phyloP scores from a whole-genome alignment of 1,140 invertebrate genomes.

The Caenorhabditis remanei region DNA sequence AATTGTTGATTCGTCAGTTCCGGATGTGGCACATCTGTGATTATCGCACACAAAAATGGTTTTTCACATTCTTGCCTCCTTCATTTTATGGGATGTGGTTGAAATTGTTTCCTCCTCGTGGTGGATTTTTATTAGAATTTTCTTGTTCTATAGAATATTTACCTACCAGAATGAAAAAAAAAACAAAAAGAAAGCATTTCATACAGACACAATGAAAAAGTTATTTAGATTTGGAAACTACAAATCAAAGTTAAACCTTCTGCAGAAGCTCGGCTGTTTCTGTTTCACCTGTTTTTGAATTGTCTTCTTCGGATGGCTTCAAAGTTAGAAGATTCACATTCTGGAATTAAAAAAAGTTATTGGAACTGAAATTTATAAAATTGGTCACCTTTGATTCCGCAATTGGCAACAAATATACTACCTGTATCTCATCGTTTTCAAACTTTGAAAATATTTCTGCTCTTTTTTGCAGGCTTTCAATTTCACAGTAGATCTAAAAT shows the following conservation, averaged over 20 bases:
- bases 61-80: background rate
- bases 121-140: no score
- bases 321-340: background rate
- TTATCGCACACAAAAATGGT: background rate
- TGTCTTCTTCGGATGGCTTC: background rate
- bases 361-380: background rate
- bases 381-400: background rate
- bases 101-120: background rate
- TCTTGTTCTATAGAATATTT: no score
- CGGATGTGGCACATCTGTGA: background rate
- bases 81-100: background rate
- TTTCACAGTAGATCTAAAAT: slow-evolving; percentile 27
- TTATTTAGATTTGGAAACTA: no score
- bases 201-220: no score
- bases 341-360: background rate
- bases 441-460: background rate
- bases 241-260: background rate
- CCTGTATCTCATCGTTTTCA: background rate
- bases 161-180: no score
- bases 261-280: slow-evolving; percentile 4
- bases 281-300: background rate
- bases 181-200: no score
- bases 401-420: background rate
- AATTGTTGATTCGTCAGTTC: background rate
- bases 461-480: background rate